Percentiles rank a stretch among this genome's conserved stretches.
Evolutionary conservation across 2,888 invertebrate genomes (phyloP).

Genomic region (Amiota minor): DNA sequence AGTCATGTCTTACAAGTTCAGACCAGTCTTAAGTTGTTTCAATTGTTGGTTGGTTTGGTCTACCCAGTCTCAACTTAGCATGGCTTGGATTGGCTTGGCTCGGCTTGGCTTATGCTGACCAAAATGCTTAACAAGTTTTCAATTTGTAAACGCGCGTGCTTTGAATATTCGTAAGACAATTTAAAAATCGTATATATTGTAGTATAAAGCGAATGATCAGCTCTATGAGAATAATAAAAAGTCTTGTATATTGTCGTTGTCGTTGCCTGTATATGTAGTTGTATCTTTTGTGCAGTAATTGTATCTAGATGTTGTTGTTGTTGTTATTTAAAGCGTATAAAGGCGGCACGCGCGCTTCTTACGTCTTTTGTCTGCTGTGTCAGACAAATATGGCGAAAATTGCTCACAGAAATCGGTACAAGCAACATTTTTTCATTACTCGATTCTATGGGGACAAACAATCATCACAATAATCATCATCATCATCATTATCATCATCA

Average conservation of each 20-base stretch:
- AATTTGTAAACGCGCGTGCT: conserved; percentile 67
- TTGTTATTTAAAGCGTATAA: conserved; percentile 14
- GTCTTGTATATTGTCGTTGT: too few relatives aligned
- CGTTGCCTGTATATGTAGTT: too few relatives aligned
- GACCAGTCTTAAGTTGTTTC: conserved; percentile 17
- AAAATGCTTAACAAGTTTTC: conserved; percentile 63
- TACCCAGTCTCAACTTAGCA: not conserved
- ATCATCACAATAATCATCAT: not conserved
- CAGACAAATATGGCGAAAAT: conserved; percentile 51
- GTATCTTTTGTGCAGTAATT: too few relatives aligned
- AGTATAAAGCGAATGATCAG: too few relatives aligned
- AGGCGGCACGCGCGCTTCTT: conserved; percentile 54
- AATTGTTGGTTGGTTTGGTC: not conserved
- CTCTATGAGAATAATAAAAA: too few relatives aligned
- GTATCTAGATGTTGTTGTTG: too few relatives aligned
- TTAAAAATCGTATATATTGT: too few relatives aligned
- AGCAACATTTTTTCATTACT: conserved; percentile 22
- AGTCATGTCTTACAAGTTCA: conserved; percentile 10
- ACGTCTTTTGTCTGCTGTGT: conserved; percentile 39
- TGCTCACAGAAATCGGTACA: conserved; percentile 14
- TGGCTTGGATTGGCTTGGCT: not conserved
- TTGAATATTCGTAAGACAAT: conserved; percentile 53
- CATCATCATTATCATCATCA: too few relatives aligned
- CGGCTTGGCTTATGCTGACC: conserved; percentile 20
- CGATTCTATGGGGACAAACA: conserved; percentile 19